phyloP scores from a whole-genome alignment of 2,888 invertebrate species.

The Lordiphosa andalusiaca region DNA sequence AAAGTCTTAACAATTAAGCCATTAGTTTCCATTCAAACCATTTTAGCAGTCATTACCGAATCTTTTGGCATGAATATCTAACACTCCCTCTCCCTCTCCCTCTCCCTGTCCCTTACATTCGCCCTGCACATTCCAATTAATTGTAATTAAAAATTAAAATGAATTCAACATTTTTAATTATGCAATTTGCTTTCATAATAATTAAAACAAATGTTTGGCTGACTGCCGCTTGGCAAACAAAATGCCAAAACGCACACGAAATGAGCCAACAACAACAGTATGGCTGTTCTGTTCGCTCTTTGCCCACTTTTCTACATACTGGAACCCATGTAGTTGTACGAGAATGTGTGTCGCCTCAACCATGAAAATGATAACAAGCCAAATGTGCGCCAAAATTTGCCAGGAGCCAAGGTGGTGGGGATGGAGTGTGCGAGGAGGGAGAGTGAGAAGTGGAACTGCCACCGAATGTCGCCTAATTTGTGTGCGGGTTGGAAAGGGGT shows the following conservation, averaged over 20 bases:
- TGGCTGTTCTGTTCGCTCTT: slow-evolving; percentile 9
- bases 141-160: slow-evolving; percentile 72
- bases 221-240: slow-evolving; percentile 39
- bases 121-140: slow-evolving; percentile 45
- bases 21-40: slow-evolving; percentile 30
- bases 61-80: slow-evolving; percentile 8
- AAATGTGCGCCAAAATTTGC: slow-evolving; percentile 44
- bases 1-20: slow-evolving; percentile 32
- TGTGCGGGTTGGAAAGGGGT: slow-evolving; percentile 21
- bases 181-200: slow-evolving; percentile 67
- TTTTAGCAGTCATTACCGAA: not conserved
- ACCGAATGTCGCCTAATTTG: slow-evolving; percentile 46
- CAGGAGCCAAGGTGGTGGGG: slow-evolving; percentile 1
- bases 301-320: not conserved
- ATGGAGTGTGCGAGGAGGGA: too few species aligned
- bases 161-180: slow-evolving; percentile 70
- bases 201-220: slow-evolving; percentile 66
- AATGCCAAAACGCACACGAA: slow-evolving; percentile 13
- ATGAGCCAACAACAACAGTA: slow-evolving; percentile 10
- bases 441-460: not conserved
- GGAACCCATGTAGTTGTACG: not conserved
- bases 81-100: slow-evolving; percentile 1
- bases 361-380: slow-evolving; percentile 65
- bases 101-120: not conserved
- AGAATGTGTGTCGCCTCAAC: slow-evolving; percentile 39